Evolutionary conservation across 2,888 invertebrate species (phyloP), one percentile per base, ranked within the genome.

Genomic region (Cheilosia variabilis): DNA sequence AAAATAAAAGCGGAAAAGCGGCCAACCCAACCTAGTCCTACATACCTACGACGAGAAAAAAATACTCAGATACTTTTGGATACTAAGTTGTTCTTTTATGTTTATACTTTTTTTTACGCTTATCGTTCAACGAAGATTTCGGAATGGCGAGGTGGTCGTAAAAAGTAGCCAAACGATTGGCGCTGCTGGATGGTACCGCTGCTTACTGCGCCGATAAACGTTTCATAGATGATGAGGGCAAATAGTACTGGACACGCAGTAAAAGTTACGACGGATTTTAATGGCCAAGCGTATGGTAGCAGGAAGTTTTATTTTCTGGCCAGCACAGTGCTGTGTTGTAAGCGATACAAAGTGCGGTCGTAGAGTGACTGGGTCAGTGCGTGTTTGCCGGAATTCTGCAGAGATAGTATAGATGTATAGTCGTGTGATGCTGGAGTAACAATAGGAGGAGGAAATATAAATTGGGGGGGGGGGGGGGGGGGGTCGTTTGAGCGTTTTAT

Each of bases 131-230:
- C 66, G 75, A 86, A 86, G 71, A 76, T 80, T 84, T 84, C 43
- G 69, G 75, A 75, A 65, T 84, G 69, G 4, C 13, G 37, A 37
- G 13, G 37, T 34, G 65, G 71, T 86, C 84, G 80, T 86, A 76
- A 86, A 84, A 86, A 80, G 24, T 84, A 60, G 60, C 71, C 84
- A 84, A 84, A 84, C 71, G 65, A 62, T 73, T 79, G 68, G 77
- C 41, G 60, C 76, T 81, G 62, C 19, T 37, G 57, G 76, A 50
- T 43, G 76, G 43, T 34, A 43, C 27, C 47, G 47, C 31, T 53
- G 43, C 69, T 76, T 63, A 50, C 45, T 68, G 4, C 15, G 68
- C 62, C 17, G 68, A 52, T 78, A 78, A 63, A 78, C 62, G 50
- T 68, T 78, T 73, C 66, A 66, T 72, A 73, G 73, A 66, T 82